These are phyloP conservation scores for Oreamnos americanus DNA, from an alignment of 2,113 vertebrate species.

Conservation along the genomic window DNA sequence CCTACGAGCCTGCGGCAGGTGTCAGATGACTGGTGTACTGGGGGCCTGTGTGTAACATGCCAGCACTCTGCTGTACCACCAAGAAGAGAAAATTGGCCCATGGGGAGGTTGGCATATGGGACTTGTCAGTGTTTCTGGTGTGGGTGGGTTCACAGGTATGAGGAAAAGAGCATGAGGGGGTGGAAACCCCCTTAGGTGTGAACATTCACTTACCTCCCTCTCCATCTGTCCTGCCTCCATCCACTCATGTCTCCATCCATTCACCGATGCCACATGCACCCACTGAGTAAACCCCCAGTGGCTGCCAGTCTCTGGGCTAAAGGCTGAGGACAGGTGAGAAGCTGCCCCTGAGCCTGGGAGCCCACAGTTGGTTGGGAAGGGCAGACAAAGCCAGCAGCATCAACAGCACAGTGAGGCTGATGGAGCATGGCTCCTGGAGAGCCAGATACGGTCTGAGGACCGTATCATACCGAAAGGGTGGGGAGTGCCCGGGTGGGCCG, in stretches of 20 bases:
- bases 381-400: not conserved
- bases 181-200: not conserved
- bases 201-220: not conserved
- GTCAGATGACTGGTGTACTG: not conserved
- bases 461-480: accelerated
- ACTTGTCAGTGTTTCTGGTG: not conserved
- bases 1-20: not conserved
- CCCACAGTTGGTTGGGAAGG: not conserved
- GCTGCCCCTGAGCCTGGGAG: not conserved
- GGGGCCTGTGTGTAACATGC: not conserved
- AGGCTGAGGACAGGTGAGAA: not conserved
- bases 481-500: not conserved
- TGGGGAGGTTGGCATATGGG: not conserved
- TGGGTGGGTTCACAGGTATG: not conserved
- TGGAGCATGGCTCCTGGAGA: not conserved
- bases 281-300: not conserved
- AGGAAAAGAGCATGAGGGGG: not conserved
- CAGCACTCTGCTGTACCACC: not conserved
- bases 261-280: not conserved
- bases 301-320: not conserved
- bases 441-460: not conserved
- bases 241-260: not conserved
- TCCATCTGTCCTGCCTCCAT: not conserved
- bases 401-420: not conserved
- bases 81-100: not conserved